phyloP scores from a whole-genome alignment of 2,797 vertebrate genomes.

The Danio tinwini region DNA sequence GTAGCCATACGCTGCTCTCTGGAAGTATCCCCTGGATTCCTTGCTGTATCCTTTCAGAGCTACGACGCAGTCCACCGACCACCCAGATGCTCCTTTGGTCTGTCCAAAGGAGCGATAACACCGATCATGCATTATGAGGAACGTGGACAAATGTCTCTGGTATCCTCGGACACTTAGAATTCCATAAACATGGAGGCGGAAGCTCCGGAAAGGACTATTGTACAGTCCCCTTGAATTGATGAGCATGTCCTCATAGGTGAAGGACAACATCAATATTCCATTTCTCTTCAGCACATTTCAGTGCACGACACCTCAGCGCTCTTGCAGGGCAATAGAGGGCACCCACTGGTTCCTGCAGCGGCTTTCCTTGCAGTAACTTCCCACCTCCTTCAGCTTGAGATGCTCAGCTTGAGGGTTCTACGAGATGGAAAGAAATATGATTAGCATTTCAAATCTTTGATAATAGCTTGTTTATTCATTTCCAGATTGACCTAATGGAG shows the following conservation, averaged over 20 bases:
- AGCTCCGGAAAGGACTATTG: constrained; percentile 28
- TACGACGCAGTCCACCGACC: constrained; percentile 12
- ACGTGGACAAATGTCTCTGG: constrained; percentile 9
- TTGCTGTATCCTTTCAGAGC: background rate
- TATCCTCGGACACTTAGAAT: constrained; percentile 10
- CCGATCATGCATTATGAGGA: constrained; percentile 24
- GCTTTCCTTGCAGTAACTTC: constrained; percentile 88
- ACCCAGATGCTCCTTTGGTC: constrained; percentile 8
- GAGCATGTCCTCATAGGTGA: constrained; percentile 32
- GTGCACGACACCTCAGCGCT: constrained; percentile 79
- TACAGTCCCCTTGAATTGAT: constrained; percentile 31
- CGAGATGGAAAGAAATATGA: background rate
- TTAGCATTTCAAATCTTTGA: constrained; percentile 16
- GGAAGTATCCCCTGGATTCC: constrained; percentile 10
- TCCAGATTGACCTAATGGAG: background rate
- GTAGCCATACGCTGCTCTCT: background rate
- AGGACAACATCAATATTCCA: constrained; percentile 42
- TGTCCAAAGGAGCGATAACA: constrained; percentile 13
- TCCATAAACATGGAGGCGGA: constrained; percentile 34
- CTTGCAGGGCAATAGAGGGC: constrained; percentile 84
- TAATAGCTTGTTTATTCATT: background rate
- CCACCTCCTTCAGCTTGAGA: constrained; percentile 86
- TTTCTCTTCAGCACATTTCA: constrained; percentile 46
- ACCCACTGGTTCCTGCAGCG: constrained; percentile 89
- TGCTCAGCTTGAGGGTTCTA: constrained; percentile 86